phyloP scores from a whole-genome alignment of 2,113 vertebrate species.

The Proterorhinus semilunaris region DNA sequence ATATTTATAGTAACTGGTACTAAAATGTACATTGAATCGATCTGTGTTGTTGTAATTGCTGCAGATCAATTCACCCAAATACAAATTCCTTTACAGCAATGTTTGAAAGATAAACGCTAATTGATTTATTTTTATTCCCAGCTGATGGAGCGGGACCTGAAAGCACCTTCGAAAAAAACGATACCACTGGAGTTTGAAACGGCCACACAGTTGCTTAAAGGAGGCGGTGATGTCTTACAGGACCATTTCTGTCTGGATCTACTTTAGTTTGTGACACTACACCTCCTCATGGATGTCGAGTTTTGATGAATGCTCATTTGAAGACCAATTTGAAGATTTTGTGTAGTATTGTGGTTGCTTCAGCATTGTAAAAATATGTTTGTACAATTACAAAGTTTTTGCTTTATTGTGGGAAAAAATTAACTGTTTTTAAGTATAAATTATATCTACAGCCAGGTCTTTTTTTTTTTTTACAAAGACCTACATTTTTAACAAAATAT shows the following conservation, averaged over 20 bases:
- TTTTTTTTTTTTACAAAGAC: no score
- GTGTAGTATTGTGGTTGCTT: neutral
- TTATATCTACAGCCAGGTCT: no score
- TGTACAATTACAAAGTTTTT: no score
- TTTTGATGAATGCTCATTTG: neutral
- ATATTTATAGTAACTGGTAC: neutral
- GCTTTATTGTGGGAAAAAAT: no score
- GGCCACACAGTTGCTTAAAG: conserved; percentile 79
- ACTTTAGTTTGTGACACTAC: neutral
- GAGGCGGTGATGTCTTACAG: conserved; percentile 73
- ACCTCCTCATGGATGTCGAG: conserved; percentile 4
- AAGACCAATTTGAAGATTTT: neutral
- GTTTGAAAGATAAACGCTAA: neutral
- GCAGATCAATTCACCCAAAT: neutral
- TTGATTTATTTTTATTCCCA: conserved; percentile 46
- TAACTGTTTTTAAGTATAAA: no score
- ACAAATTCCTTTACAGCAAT: neutral
- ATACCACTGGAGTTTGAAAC: conserved; percentile 87
- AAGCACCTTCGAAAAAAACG: conserved; percentile 66
- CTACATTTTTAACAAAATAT: no score
- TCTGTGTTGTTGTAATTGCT: neutral
- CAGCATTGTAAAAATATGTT: no score
- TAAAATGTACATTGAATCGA: neutral
- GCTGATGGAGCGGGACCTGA: conserved; percentile 89
- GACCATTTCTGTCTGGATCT: conserved; percentile 83